Conservation (phyloP, 1,140 invertebrate species). For the Caerostris darwini region DNA sequence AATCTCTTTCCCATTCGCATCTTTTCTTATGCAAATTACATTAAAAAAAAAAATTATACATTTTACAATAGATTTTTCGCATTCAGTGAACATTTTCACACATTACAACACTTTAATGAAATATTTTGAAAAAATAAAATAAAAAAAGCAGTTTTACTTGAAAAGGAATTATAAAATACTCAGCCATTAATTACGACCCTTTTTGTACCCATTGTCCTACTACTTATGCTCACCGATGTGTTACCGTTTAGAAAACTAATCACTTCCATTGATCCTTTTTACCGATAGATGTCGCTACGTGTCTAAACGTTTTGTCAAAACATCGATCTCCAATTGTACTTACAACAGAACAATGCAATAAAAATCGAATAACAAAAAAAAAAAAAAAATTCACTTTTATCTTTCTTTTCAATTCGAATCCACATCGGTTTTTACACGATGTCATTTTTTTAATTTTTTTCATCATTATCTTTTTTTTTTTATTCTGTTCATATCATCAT, state of each 20-base stretch:
- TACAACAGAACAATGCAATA: slow-evolving; percentile 70
- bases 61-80: background rate
- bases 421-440: slow-evolving; percentile 76
- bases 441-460: background rate
- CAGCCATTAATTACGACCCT: slow-evolving; percentile 51
- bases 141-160: background rate
- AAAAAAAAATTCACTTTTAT: slow-evolving; percentile 73
- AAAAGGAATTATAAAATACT: slow-evolving; percentile 13
- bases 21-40: no score
- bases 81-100: background rate
- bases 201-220: slow-evolving; percentile 49
- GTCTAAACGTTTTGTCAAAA: slow-evolving; percentile 33
- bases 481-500: slow-evolving; percentile 50
- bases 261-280: slow-evolving; percentile 59
- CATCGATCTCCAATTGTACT: slow-evolving; percentile 51
- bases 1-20: no score
- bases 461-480: slow-evolving; percentile 3
- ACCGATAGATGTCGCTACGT: slow-evolving; percentile 74
- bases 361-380: slow-evolving; percentile 76
- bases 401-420: slow-evolving; percentile 71
- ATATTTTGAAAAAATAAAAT: background rate
- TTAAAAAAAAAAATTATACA: no score
- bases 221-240: slow-evolving; percentile 74
- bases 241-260: background rate
- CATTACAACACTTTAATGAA: background rate